phyloP scores from a whole-genome alignment of 1,140 invertebrate species.

The Eumeta japonica region DNA sequence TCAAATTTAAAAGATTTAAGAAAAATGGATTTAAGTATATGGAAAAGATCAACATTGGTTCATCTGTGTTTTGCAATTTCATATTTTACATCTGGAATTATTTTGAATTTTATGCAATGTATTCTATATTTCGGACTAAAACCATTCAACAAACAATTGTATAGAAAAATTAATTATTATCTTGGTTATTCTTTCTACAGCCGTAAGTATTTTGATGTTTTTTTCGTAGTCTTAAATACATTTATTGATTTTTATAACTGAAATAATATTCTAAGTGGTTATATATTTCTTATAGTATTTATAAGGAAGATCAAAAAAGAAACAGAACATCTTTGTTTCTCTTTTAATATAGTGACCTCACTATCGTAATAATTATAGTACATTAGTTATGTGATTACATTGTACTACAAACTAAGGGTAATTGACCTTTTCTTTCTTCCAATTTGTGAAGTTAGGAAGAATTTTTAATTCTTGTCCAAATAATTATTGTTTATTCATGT shows the following conservation, averaged over 20 bases:
- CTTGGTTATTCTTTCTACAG: constrained; percentile 85
- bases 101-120: constrained; percentile 80
- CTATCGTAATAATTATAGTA: too few relatives aligned
- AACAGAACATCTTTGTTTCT: too few relatives aligned
- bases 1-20: constrained; percentile 38
- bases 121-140: constrained; percentile 73
- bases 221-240: too few relatives aligned
- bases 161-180: constrained; percentile 90
- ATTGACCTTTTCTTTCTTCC: too few relatives aligned
- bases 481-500: constrained; percentile 7
- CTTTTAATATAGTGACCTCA: too few relatives aligned
- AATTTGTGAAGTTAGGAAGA: too few relatives aligned
- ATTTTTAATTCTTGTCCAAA: constrained; percentile 4
- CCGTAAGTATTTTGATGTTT: constrained; percentile 70
- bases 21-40: constrained; percentile 68
- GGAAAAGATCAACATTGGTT: constrained; percentile 64
- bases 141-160: constrained; percentile 73
- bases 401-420: too few relatives aligned
- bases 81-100: constrained; percentile 85
- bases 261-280: too few relatives aligned
- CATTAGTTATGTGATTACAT: too few relatives aligned
- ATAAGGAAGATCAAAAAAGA: too few relatives aligned
- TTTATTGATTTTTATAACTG: too few relatives aligned
- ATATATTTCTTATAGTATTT: too few relatives aligned
- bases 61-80: constrained; percentile 85